Base-by-base conservation (phyloP, 2,888 invertebrate species). In the Orchesellides sinensis region DNA sequence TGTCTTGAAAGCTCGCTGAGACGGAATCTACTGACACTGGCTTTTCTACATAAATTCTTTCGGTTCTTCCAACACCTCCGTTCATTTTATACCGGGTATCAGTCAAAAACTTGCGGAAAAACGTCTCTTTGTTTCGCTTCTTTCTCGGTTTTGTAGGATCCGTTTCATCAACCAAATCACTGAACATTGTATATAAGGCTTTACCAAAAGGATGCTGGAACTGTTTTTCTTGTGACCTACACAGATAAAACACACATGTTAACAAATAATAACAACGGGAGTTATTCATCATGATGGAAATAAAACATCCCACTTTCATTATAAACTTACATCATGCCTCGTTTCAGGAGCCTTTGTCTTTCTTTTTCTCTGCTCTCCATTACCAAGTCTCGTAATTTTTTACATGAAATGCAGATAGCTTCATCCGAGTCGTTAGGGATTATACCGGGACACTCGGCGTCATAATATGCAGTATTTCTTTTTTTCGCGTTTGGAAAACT, bases 401-500 rank as follows among this genome's bases (percentile, higher is more conserved):
- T 81, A 45, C 87, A 87, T 25, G 81, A 69, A 14, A 32, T 66
- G 54, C 87, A 87, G 2, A 86, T 47, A 0, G 83, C 70, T 1
- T 85, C 86, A 17, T 56, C 80, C 5, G 73, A 63, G 2, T 81
- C 77, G 19, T 80, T 66, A 14, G 77, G 77, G 63, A 86, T 81
- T 35, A 87, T 72, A 23, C 86, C 80, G 0, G 86, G 86, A 49
- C 87, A 87, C 8, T 83, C 84, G 5, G 85, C 80, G 23, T 85
- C 84, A 72, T 80, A 87, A 52, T 84, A 86, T 0, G 68, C 66
- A 12, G 74, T 79, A 12, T 84, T 86, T 21, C 85, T 52, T 25
- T 84, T 82, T 14, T 83, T 80, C 14, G 84, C 84, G 40, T 79
- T 79, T 2, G 86, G 86, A 72, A 86, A 85, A 59, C 83, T 79